Evolutionary conservation across 2,113 vertebrate genomes (phyloP).

Genomic region (Amblyopsis rosae): DNA sequence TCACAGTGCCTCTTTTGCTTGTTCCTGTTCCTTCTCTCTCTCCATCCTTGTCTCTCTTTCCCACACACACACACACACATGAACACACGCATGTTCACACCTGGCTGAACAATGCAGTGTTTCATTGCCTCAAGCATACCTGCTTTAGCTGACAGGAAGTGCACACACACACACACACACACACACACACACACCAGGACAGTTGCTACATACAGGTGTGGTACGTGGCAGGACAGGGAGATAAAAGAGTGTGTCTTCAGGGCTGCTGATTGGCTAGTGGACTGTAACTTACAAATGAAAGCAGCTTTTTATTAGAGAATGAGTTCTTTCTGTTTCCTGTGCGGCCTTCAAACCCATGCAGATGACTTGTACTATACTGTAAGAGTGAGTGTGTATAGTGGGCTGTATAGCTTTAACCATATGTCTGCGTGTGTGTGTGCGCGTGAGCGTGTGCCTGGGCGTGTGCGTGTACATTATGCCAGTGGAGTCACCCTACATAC

Average conservation of each 20-base stretch:
- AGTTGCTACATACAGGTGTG: constrained; percentile 19
- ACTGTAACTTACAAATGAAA: constrained; percentile 19
- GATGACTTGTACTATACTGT: neutral
- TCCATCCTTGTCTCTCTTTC: constrained; percentile 1
- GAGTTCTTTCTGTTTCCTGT: constrained; percentile 17
- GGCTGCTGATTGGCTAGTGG: constrained; percentile 45
- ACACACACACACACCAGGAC: constrained; percentile 27
- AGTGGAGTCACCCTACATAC: constrained; percentile 9
- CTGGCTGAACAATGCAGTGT: constrained; percentile 49
- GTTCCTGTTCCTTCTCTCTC: neutral
- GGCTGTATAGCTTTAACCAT: too few species aligned
- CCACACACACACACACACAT: constrained; percentile 9
- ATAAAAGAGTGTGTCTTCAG: constrained; percentile 37
- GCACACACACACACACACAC: constrained; percentile 17
- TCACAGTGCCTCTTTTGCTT: constrained; percentile 25
- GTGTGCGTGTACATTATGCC: constrained; percentile 9
- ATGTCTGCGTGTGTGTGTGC: constrained; percentile 1
- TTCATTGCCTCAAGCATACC: constrained; percentile 50
- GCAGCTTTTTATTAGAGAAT: constrained; percentile 14
- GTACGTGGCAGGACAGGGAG: constrained; percentile 20
- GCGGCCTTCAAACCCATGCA: constrained; percentile 1
- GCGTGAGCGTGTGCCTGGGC: neutral
- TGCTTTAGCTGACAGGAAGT: constrained; percentile 35
- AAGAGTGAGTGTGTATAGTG: neutral
- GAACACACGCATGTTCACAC: constrained; percentile 33